Evolutionary conservation across 2,797 vertebrate genomes (phyloP).

Genomic region (Threskiornis aethiopicus): DNA sequence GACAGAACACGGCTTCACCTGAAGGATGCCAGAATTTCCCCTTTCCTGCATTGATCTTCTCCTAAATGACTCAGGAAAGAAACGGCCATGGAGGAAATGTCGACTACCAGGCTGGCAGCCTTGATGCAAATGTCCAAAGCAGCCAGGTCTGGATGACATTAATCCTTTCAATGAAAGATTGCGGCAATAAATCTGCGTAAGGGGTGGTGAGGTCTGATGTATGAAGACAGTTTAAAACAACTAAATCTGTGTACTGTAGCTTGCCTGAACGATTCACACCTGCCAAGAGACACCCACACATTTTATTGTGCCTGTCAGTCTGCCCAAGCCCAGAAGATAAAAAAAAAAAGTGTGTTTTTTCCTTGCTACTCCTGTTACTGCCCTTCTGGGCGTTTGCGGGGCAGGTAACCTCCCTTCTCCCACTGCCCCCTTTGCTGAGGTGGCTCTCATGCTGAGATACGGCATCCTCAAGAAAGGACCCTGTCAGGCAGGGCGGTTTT

Average conservation of each 20-base stretch:
- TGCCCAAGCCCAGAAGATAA: not conserved
- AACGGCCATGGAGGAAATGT: not conserved
- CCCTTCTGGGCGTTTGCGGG: not conserved
- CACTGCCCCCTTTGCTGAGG: not conserved
- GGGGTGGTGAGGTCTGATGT: not conserved
- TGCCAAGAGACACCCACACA: constrained; percentile 53
- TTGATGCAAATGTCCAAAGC: constrained; percentile 16
- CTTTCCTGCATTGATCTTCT: not conserved
- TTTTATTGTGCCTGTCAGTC: constrained; percentile 45
- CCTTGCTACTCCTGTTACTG: not conserved
- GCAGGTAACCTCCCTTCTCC: not conserved
- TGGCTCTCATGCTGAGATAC: not conserved
- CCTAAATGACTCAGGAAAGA: not conserved
- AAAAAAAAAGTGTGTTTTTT: not conserved
- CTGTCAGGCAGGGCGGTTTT: not conserved
- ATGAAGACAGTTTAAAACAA: constrained; percentile 52
- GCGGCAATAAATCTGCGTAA: not conserved
- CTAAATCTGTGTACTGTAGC: constrained; percentile 41
- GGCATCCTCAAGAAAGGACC: not conserved
- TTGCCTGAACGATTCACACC: constrained; percentile 48
- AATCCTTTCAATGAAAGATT: constrained; percentile 18
- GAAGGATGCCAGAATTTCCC: not conserved
- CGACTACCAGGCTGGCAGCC: not conserved
- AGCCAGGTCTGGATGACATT: not conserved
- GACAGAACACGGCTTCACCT: not conserved